Percentiles rank a stretch among this genome's conserved stretches.
Evolutionary conservation across 2,797 vertebrate species (phyloP).

Genomic region (Centropyge bicolor): DNA sequence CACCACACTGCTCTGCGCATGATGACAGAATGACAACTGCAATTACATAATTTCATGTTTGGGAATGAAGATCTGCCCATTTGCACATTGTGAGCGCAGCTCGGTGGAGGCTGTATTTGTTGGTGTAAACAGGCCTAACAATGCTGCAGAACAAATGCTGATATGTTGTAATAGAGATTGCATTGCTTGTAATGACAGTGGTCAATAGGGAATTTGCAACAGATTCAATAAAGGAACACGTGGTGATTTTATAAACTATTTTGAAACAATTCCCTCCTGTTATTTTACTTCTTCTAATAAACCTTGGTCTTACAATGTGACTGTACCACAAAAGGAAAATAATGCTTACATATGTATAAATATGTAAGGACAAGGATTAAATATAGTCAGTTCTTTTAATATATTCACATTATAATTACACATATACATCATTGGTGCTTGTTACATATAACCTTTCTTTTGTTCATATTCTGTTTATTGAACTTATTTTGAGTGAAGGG

Average conservation of each 20-base stretch:
- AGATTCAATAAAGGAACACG: background rate
- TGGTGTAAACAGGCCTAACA: conserved; percentile 11
- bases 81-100: conserved; percentile 28
- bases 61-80: conserved; percentile 52
- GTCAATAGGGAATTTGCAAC: background rate
- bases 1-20: conserved; percentile 23
- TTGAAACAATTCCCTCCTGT: background rate
- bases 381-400: background rate
- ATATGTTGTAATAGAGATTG: background rate
- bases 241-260: background rate
- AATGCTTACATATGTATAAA: background rate
- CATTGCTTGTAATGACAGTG: background rate
- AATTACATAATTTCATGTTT: conserved; percentile 77
- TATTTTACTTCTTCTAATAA: background rate
- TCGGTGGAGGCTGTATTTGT: background rate
- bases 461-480: background rate
- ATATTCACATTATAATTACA: background rate
- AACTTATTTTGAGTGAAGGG: background rate
- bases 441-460: background rate
- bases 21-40: conserved; percentile 79
- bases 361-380: background rate
- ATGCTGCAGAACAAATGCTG: background rate
- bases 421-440: background rate
- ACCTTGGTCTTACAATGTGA: background rate
- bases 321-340: conserved; percentile 6